Base-by-base conservation (phyloP, 2,888 invertebrate species). In the Halictus quadricinctus region DNA sequence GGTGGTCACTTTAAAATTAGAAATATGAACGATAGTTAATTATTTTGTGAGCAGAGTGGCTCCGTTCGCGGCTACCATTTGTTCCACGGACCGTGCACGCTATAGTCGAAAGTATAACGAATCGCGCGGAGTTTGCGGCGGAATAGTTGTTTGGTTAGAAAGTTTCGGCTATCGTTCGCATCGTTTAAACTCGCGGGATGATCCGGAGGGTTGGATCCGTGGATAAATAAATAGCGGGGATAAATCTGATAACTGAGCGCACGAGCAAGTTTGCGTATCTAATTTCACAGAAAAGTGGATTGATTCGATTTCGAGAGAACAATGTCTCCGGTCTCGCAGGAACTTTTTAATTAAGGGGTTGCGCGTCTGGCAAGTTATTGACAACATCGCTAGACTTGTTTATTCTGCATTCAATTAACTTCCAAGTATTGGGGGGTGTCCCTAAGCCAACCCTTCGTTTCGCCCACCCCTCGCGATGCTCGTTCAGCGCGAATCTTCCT, bases 341-440 rank as follows among this genome's bases (percentile, higher is more conserved):
- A 46, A 77, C 41, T 50, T 25, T 81, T 82, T 83, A 83, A 83
- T 83, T 70, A 81, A 76, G 69, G 76, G 70, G 73, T n/a, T 58
- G 69, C 69, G 72, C 64, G 70, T 84, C 78, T 66, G 70, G 13
- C 70, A 58, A 69, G 25, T 69, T 69, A 82, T 80, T 70, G 79
- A 84, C 72, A 72, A 74, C 48, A 80, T 74, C 74, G 46, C 29
- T n/a, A 43, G 80, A 74, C 54, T 80, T 88, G 81, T 88, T 89
- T 88, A 81, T 66, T 75, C 80, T 78, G 77, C 73, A 81, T 87
- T 86, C 81, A 88, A 89, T 89, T 88, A 84, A 88, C 80, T 84
- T 72, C 72, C 72, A 43, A 77, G 74, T 66, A 76, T 58, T 60
- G 43, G 70, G 43, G 70, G 43, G 48, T 69, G 76, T 86, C 83